A percentile compares a stretch with the other conserved stretches of the same genome.
Conservation (phyloP, 2,113 vertebrate species). For the Daphoenositta chrysoptera region DNA sequence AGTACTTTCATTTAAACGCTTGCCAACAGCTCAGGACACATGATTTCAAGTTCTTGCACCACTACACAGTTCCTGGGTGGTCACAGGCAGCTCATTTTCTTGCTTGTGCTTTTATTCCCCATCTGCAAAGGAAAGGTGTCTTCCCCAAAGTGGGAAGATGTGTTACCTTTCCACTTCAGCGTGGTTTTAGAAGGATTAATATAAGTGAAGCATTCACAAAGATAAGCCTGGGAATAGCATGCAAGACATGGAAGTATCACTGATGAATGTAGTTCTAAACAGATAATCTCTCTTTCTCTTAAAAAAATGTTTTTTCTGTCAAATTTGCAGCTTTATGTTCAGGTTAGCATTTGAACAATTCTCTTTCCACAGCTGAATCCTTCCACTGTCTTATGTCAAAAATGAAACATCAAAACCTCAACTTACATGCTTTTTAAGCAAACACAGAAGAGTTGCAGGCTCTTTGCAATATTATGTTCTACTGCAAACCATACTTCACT, state of each 20-base stretch:
- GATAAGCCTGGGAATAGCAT: not conserved
- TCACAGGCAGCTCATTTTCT: not conserved
- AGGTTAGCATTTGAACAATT: not conserved
- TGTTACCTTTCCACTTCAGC: not conserved
- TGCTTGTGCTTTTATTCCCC: not conserved
- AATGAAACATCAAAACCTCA: not conserved
- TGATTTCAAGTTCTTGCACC: not conserved
- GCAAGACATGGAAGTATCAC: not conserved
- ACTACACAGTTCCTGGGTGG: not conserved
- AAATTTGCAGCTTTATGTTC: not conserved
- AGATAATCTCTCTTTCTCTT: not conserved
- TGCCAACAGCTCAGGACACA: not conserved
- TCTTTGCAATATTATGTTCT: not conserved
- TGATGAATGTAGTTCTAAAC: not conserved
- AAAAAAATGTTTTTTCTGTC: not conserved
- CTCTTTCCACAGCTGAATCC: not conserved
- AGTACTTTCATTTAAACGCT: not conserved
- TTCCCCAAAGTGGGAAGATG: not conserved
- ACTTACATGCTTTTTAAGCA: not conserved
- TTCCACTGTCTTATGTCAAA: not conserved
- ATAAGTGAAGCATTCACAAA: rapidly evolving
- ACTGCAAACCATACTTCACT: not conserved
- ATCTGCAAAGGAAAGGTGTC: not conserved
- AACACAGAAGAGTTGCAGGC: not conserved
- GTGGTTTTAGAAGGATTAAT: not conserved